Conservation (phyloP, 2,888 invertebrate species). For the Alitta virens region DNA sequence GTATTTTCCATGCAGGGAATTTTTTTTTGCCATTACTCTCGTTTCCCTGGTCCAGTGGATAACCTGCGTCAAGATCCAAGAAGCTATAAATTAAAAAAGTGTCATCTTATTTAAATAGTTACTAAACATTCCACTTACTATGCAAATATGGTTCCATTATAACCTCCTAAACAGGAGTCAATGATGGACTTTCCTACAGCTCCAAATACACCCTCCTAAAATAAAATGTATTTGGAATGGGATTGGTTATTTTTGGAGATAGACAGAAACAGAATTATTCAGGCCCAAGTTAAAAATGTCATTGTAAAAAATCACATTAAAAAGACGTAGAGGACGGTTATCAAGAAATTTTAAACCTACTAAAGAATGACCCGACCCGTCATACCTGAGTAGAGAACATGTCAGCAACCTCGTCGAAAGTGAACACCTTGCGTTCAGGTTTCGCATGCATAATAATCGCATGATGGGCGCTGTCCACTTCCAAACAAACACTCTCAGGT, state of each 20-base stretch:
- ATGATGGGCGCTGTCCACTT: constrained; percentile 33
- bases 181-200: constrained; percentile 53
- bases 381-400: constrained; percentile 44
- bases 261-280: not conserved
- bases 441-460: constrained; percentile 40
- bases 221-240: no score
- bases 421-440: constrained; percentile 44
- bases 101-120: not conserved
- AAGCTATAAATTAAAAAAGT: not conserved
- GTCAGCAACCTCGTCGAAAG: constrained; percentile 50
- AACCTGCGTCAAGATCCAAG: no score
- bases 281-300: no score
- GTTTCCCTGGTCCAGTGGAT: no score
- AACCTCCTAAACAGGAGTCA: constrained; percentile 54
- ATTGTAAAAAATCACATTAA: no score
- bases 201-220: constrained; percentile 53
- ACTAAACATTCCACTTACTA: constrained; percentile 47
- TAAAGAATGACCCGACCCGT: no score
- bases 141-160: constrained; percentile 59
- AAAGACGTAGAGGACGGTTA: no score
- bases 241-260: not conserved
- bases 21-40: no score
- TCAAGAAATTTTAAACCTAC: no score
- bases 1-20: no score
- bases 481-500: constrained; percentile 32